These are phyloP conservation scores for Syritta pipiens DNA, from an alignment of 2,888 invertebrate species.

Conservation along the genomic window DNA sequence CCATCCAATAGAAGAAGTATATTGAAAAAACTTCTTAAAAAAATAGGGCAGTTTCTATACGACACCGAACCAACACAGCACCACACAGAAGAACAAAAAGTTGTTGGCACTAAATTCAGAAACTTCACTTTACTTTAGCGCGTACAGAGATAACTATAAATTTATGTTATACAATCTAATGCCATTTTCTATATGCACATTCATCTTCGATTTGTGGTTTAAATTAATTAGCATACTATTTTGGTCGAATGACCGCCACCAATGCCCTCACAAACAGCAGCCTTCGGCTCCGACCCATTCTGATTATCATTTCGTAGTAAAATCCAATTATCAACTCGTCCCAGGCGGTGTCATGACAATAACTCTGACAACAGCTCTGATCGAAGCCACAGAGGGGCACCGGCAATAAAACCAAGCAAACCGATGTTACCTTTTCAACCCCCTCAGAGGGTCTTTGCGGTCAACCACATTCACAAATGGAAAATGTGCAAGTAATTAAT, in stretches of 20 bases:
- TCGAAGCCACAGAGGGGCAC: slow-evolving; percentile 1
- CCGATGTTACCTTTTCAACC: slow-evolving; percentile 53
- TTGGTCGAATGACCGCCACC: slow-evolving; percentile 51
- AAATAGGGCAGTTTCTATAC: too few species aligned
- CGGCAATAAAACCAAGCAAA: slow-evolving; percentile 5
- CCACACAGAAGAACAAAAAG: too few species aligned
- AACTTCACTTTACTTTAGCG: too few species aligned
- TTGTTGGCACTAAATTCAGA: too few species aligned
- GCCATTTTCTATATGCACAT: slow-evolving; percentile 16
- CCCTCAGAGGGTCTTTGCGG: slow-evolving; percentile 42
- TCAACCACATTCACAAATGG: slow-evolving; percentile 68
- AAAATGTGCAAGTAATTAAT: slow-evolving; percentile 69
- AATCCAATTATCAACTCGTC: slow-evolving; percentile 68
- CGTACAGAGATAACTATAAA: too few species aligned
- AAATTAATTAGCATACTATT: slow-evolving; percentile 68
- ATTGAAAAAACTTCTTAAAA: too few species aligned
- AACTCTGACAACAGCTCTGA: slow-evolving; percentile 10
- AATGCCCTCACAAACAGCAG: neutral
- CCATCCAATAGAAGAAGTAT: too few species aligned
- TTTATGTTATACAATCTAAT: neutral
- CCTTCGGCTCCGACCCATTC: neutral
- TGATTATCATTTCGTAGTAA: slow-evolving; percentile 61
- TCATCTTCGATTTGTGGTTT: slow-evolving; percentile 51
- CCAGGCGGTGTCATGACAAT: slow-evolving; percentile 56
- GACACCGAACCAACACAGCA: too few species aligned